Evolutionary conservation across 1,140 invertebrate genomes (phyloP).

Genomic region (Elymnias hypermnestra): DNA sequence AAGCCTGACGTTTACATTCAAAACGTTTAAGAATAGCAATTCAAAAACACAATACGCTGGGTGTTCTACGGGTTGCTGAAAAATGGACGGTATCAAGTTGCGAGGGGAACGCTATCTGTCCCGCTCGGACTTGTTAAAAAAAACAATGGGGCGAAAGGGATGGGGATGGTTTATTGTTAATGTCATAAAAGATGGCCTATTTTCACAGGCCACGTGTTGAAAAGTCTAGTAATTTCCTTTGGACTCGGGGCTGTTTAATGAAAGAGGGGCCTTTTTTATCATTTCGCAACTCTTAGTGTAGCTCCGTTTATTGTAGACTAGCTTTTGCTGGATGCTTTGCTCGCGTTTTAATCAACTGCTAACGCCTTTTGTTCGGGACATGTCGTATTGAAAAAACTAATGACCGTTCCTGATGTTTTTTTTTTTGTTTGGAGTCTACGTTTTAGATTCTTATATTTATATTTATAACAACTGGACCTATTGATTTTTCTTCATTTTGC

Average conservation of each 20-base stretch:
- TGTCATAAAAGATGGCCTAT: constrained; percentile 52
- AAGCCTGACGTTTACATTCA: constrained; percentile 8
- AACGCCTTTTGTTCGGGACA: neutral
- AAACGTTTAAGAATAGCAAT: constrained; percentile 11
- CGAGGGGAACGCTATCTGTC: constrained; percentile 26
- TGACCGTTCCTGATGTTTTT: too few relatives aligned
- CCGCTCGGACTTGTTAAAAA: constrained; percentile 28
- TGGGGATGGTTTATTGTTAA: constrained; percentile 37
- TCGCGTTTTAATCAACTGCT: neutral
- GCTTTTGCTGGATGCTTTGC: neutral
- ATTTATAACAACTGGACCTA: too few relatives aligned
- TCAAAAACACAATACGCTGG: constrained; percentile 17
- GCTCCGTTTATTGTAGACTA: neutral
- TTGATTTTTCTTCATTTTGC: too few relatives aligned
- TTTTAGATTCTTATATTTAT: too few relatives aligned
- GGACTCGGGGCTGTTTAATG: constrained; percentile 18
- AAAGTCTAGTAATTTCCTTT: constrained; percentile 38
- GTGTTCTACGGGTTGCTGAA: constrained; percentile 13
- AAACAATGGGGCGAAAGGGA: constrained; percentile 26
- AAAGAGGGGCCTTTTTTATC: constrained; percentile 18
- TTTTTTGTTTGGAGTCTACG: too few relatives aligned
- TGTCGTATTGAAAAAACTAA: too few relatives aligned
- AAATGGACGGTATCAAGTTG: constrained; percentile 22
- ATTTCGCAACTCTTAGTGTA: neutral
- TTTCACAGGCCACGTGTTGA: constrained; percentile 46